Percentiles rank a stretch among this genome's conserved stretches.
Conservation (phyloP, 2,888 invertebrate genomes). For the Masnerella sp. region DNA sequence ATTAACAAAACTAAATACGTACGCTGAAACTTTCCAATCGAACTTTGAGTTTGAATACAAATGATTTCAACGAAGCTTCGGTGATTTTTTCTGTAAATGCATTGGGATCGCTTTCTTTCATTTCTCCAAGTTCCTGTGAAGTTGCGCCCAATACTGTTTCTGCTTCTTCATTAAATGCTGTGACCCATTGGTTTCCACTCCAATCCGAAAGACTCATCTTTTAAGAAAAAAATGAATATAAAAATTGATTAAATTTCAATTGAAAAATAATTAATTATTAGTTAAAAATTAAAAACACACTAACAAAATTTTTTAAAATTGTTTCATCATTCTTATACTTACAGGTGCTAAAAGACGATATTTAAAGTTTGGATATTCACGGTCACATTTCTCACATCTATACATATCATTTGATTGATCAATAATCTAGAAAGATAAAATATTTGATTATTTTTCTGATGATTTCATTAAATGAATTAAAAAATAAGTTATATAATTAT, state of each 20-base stretch:
- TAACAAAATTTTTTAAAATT: background rate
- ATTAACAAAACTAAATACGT: constrained; percentile 74
- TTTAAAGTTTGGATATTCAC: constrained; percentile 90
- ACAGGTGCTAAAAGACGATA: constrained; percentile 90
- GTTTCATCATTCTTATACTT: too few species aligned
- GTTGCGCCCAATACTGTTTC: constrained; percentile 86
- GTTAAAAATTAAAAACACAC: background rate
- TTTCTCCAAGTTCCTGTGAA: constrained; percentile 88
- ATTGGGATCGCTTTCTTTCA: constrained; percentile 84
- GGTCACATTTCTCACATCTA: constrained; percentile 96
- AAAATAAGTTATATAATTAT: too few species aligned
- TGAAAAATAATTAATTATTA: background rate
- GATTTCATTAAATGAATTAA: too few species aligned
- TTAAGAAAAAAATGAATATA: background rate
- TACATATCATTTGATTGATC: constrained; percentile 93
- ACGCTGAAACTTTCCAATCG: constrained; percentile 96
- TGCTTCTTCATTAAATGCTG: constrained; percentile 91
- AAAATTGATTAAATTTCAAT: too few species aligned
- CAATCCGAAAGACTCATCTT: constrained; percentile 92
- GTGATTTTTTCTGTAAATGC: constrained; percentile 85
- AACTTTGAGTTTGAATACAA: constrained; percentile 89
- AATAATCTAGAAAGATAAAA: constrained; percentile 79
- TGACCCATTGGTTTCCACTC: constrained; percentile 93
- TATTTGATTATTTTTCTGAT: background rate
- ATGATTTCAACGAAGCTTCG: constrained; percentile 87